Evolutionary conservation across 2,888 invertebrate genomes (phyloP).

Genomic region (Dryadula phaetusa): DNA sequence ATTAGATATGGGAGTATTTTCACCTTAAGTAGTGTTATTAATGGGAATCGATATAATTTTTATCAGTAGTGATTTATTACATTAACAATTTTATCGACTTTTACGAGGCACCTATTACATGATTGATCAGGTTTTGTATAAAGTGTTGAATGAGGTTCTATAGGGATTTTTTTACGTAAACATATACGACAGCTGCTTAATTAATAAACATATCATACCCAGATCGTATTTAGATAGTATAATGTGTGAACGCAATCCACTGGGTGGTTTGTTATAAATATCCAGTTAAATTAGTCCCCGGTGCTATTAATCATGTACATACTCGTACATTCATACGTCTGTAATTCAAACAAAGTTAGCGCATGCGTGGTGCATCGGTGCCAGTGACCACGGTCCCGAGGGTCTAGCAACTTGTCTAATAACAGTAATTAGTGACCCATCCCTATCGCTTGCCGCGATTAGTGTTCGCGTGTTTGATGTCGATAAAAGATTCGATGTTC

Average conservation of each 20-base stretch:
- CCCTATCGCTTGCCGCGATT: slow-evolving; percentile 56
- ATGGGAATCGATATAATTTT: slow-evolving; percentile 22
- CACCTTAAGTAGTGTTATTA: slow-evolving; percentile 18
- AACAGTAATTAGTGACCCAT: slow-evolving; percentile 74
- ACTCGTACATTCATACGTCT: slow-evolving; percentile 38
- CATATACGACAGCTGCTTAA: slow-evolving; percentile 14
- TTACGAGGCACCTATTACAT: slow-evolving; percentile 20
- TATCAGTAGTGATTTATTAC: slow-evolving; percentile 25
- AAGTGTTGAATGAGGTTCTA: slow-evolving; percentile 4
- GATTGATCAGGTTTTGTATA: slow-evolving; percentile 26
- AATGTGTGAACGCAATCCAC: slow-evolving; percentile 44
- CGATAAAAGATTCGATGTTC: slow-evolving; percentile 48
- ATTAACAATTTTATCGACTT: slow-evolving; percentile 27
- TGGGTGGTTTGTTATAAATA: slow-evolving; percentile 44
- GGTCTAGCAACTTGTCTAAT: slow-evolving; percentile 68
- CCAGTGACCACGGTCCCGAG: slow-evolving; percentile 62
- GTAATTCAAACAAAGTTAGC: slow-evolving; percentile 51
- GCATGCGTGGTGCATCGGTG: slow-evolving; percentile 51
- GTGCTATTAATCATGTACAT: slow-evolving; percentile 45
- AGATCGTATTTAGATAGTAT: slow-evolving; percentile 39
- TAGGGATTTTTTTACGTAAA: slow-evolving; percentile 7
- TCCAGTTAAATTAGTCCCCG: slow-evolving; percentile 45
- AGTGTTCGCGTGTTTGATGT: slow-evolving; percentile 49
- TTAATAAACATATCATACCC: slow-evolving; percentile 19
- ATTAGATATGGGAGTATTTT: slow-evolving; percentile 14